phyloP scores from a whole-genome alignment of 2,888 invertebrate species.

The Automeris io region DNA sequence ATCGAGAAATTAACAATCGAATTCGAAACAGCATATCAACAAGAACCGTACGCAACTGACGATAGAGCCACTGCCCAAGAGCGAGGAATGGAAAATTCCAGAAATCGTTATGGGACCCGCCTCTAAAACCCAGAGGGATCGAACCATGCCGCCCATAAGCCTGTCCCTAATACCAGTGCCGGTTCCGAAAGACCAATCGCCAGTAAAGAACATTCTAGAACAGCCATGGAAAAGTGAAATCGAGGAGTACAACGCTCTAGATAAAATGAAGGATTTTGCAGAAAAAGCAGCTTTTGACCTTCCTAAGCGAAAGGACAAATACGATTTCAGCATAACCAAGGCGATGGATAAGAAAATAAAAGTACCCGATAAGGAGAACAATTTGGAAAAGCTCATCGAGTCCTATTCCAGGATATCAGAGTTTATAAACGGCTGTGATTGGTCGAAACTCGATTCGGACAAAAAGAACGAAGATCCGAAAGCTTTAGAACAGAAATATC shows the following conservation, averaged over 20 bases:
- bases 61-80: slow-evolving; percentile 59
- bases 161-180: slow-evolving; percentile 65
- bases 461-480: slow-evolving; percentile 50
- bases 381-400: slow-evolving; percentile 58
- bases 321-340: slow-evolving; percentile 21
- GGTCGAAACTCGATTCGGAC: slow-evolving; percentile 52
- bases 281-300: slow-evolving; percentile 68
- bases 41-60: slow-evolving; percentile 68
- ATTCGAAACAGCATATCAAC: slow-evolving; percentile 73
- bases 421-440: slow-evolving; percentile 70
- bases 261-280: slow-evolving; percentile 73
- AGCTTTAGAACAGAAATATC: slow-evolving; percentile 59
- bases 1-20: slow-evolving; percentile 19
- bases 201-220: slow-evolving; percentile 52
- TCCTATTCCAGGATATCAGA: slow-evolving; percentile 68
- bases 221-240: slow-evolving; percentile 51
- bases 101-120: slow-evolving; percentile 54
- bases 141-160: slow-evolving; percentile 66
- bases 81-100: slow-evolving; percentile 58
- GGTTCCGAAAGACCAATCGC: slow-evolving; percentile 54
- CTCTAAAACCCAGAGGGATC: slow-evolving; percentile 45
- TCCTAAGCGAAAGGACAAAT: slow-evolving; percentile 50
- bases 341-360: slow-evolving; percentile 39
- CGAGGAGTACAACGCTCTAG: slow-evolving; percentile 67
- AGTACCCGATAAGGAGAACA: slow-evolving; percentile 49